phyloP scores from a whole-genome alignment of 2,113 vertebrate species.

The Ornithorhynchus anatinus region DNA sequence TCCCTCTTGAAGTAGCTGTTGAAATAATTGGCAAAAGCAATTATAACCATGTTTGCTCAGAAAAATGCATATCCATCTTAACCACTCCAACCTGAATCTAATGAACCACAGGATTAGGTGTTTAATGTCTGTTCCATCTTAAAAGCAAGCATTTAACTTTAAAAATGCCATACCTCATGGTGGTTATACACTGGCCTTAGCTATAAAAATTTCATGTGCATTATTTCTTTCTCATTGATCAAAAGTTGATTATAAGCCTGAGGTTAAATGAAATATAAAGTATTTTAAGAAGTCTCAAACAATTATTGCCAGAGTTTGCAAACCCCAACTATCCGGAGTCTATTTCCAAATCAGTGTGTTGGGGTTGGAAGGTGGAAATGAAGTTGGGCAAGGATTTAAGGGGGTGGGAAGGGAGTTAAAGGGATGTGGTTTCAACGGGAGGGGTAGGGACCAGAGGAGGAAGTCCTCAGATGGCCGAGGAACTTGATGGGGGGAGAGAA shows the following conservation, averaged over 20 bases:
- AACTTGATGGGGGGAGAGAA: no score
- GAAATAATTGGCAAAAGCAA: neutral
- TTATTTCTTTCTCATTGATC: constrained; percentile 26
- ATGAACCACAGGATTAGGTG: neutral
- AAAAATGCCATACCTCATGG: constrained; percentile 16
- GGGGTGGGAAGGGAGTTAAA: no score
- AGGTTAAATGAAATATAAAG: constrained; percentile 22
- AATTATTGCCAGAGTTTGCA: constrained; percentile 21
- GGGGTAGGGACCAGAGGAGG: no score
- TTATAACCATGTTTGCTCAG: neutral
- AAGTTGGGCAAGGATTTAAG: no score
- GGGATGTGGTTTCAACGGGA: no score
- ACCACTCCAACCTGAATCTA: neutral
- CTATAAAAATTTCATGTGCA: constrained; percentile 39
- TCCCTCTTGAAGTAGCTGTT: neutral
- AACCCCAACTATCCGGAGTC: neutral
- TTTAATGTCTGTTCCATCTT: neutral
- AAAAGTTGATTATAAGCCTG: constrained; percentile 33
- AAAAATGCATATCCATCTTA: neutral
- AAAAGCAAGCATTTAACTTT: constrained; percentile 12
- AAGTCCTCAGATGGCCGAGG: no score
- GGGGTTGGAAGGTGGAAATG: no score
- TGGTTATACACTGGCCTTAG: constrained; percentile 10
- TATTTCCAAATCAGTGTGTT: no score
- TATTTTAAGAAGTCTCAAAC: constrained; percentile 12